These are phyloP conservation scores for Bombyx mandarina DNA, from an alignment of 1,140 invertebrate species.

Conservation along the genomic window DNA sequence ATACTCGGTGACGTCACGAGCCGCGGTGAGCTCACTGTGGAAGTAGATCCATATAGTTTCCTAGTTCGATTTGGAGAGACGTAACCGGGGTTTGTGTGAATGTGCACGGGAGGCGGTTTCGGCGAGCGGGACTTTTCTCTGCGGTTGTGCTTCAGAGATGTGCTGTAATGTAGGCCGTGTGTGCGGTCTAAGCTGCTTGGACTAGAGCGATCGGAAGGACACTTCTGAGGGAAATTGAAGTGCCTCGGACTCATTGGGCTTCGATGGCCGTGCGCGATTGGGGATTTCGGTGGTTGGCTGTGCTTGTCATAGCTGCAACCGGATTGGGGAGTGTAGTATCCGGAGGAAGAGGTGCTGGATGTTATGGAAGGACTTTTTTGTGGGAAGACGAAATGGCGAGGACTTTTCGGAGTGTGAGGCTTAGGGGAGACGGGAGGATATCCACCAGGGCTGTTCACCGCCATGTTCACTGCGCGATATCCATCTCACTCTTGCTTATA, in stretches of 20 bases:
- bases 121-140: constrained; percentile 56
- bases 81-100: constrained; percentile 68
- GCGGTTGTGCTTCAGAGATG: constrained; percentile 51
- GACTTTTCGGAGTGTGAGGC: constrained; percentile 63
- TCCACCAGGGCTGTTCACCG: constrained; percentile 66
- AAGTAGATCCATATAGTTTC: constrained; percentile 58
- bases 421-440: constrained; percentile 67
- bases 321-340: constrained; percentile 67
- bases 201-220: constrained; percentile 46
- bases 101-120: constrained; percentile 65
- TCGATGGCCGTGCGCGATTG: constrained; percentile 50
- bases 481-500: constrained; percentile 22
- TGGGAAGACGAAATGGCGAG: constrained; percentile 64
- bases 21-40: constrained; percentile 58
- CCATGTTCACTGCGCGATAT: constrained; percentile 34
- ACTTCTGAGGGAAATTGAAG: constrained; percentile 61
- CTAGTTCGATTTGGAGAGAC: constrained; percentile 62
- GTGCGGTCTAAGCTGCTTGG: constrained; percentile 41
- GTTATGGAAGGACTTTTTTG: constrained; percentile 68
- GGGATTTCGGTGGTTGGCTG: constrained; percentile 55
- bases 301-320: constrained; percentile 67
- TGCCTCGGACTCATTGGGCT: constrained; percentile 65
- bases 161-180: constrained; percentile 44
- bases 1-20: constrained; percentile 61
- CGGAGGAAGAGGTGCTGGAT: constrained; percentile 63